Percentiles rank a stretch among this genome's conserved stretches.
Conservation (phyloP, 2,113 vertebrate species). For the Apteryx owenii region DNA sequence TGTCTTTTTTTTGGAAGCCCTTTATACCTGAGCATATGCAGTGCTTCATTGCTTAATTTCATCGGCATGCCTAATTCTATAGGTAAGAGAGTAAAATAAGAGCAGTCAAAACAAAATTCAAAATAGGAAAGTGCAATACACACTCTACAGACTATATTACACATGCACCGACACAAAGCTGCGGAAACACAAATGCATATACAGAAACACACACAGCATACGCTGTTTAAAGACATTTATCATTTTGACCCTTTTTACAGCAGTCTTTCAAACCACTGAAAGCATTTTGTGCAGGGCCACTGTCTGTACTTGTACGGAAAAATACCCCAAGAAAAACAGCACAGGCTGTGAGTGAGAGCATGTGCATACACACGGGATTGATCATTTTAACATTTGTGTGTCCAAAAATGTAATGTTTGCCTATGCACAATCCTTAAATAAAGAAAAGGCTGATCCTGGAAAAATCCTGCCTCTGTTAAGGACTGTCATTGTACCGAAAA, state of each 20-base stretch:
- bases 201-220: neutral
- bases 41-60: neutral
- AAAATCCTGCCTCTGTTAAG: neutral
- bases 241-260: neutral
- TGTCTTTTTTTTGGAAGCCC: neutral
- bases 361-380: neutral
- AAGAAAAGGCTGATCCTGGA: constrained; percentile 49
- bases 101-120: neutral
- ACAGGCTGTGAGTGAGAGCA: neutral
- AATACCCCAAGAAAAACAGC: neutral
- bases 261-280: neutral
- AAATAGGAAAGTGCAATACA: neutral
- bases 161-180: neutral
- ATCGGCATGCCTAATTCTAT: neutral
- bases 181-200: neutral
- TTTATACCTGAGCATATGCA: neutral
- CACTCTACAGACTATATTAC: neutral
- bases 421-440: constrained; percentile 48
- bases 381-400: neutral
- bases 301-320: neutral
- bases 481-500: neutral
- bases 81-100: neutral
- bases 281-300: neutral
- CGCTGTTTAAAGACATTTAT: neutral
- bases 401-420: neutral